Base-by-base conservation (phyloP, 2,888 invertebrate species). In the Dasysyrphus albostriatus region DNA sequence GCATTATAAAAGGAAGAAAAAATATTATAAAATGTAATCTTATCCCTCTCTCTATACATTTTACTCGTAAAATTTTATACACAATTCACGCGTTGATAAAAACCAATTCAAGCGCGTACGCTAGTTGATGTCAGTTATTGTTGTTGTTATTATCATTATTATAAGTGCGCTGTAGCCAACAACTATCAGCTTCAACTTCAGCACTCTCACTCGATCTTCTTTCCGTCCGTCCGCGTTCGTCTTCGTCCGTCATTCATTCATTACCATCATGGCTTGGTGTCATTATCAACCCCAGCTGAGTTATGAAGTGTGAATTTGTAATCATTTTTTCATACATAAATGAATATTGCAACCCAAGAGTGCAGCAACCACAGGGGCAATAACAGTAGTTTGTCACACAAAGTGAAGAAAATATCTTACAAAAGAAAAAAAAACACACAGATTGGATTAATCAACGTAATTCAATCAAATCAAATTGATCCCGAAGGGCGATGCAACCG, bases 381-480 rank as follows among this genome's bases (percentile, higher is more conserved):
- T 12, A 32, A n/a, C 67, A 19, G 49, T 49, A 49, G 16, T 49
- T 12, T 39, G 14, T 67, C 39, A 39, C 24, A 51, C 54, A 39
- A 69, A 14, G 14, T 37, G n/a, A 1, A 24, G 51, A 37, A 67
- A 67, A 51, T 12, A 34, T 29, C 39, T 56, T 5, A 12, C 49
- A 76, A 14, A 61, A 72, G 14, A 37, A 49, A 34, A 44, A 67
- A 61, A 34, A 24, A 24, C 24, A 24, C 24, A 37, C 56, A 79
- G 63, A 79, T 72, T 51, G 79, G 74, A 73, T 81, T 81, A 77
- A 70, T 81, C 67, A 87, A 87, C 58, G 83, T 83, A 87, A 78
- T 79, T 87, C 75, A 87, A 83, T 83, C 75, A 87, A 87, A 87
- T 79, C 74, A 79, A 83, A 83, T 87, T 82, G 72, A 83, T 79